These are phyloP conservation scores for Cistogaster globosa DNA, from an alignment of 2,888 invertebrate genomes.

Conservation along the genomic window DNA sequence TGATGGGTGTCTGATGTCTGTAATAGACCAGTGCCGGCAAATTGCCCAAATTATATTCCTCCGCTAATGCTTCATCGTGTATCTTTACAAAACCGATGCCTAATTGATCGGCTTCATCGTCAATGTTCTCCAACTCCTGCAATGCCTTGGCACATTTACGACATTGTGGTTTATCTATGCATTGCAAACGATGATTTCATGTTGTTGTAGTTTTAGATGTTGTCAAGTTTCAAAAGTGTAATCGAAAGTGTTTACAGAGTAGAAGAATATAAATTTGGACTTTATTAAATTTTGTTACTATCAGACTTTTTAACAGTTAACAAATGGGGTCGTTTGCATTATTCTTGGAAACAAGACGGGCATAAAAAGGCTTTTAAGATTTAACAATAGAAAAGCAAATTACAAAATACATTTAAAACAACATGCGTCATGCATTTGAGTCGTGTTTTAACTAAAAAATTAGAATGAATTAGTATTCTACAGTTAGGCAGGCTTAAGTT, in stretches of 20 bases:
- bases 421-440: conserved; percentile 30
- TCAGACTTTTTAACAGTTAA: conserved; percentile 5
- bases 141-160: conserved; percentile 95
- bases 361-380: neutral
- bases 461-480: neutral
- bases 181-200: neutral
- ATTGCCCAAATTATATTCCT: conserved; percentile 95
- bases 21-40: conserved; percentile 96
- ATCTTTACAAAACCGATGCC: conserved; percentile 98
- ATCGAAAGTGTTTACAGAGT: neutral
- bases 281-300: conserved; percentile 17
- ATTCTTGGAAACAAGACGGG: neutral
- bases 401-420: conserved; percentile 7
- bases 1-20: conserved; percentile 96
- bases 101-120: conserved; percentile 96
- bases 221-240: neutral
- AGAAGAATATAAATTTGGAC: conserved; percentile 40
- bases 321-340: neutral
- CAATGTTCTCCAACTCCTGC: conserved; percentile 96
- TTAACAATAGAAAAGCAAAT: neutral
- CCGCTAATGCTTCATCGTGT: conserved; percentile 94
- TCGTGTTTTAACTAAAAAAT: no score
- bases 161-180: conserved; percentile 94
- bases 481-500: neutral
- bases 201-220: neutral